Evolutionary conservation across 2,888 invertebrate genomes (phyloP).

Genomic region (Machimus rusticus): DNA sequence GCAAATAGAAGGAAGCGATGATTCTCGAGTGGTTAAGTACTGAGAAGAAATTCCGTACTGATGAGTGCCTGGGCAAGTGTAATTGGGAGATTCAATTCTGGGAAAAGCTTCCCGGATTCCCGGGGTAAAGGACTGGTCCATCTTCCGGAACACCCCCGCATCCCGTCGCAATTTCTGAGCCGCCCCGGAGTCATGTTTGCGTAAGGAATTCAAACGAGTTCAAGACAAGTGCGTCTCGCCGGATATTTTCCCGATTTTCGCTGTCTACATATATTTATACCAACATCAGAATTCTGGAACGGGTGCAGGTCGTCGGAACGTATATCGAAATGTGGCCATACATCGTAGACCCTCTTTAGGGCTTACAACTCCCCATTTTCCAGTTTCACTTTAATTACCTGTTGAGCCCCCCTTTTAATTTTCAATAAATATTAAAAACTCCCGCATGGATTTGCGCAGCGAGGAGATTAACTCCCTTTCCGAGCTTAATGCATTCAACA

Average conservation of each 20-base stretch:
- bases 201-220: not conserved
- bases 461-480: not conserved
- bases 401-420: not conserved
- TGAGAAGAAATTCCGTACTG: not conserved
- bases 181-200: not conserved
- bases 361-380: not conserved
- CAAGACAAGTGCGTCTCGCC: not conserved
- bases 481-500: not conserved
- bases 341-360: not conserved
- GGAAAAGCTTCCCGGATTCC: not conserved
- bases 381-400: not conserved
- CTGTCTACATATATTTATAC: not conserved
- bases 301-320: not conserved
- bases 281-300: not conserved
- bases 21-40: constrained; percentile 34
- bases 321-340: not conserved
- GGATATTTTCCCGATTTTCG: not conserved
- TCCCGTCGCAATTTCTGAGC: not conserved
- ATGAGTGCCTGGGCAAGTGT: constrained; percentile 23
- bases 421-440: not conserved
- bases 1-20: constrained; percentile 16
- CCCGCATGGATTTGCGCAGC: not conserved
- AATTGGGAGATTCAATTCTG: constrained; percentile 32
- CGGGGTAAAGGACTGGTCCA: not conserved
- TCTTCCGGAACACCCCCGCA: not conserved